These are phyloP conservation scores for Pyrgilauda ruficollis DNA, from an alignment of 2,113 vertebrate genomes.

Conservation along the genomic window DNA sequence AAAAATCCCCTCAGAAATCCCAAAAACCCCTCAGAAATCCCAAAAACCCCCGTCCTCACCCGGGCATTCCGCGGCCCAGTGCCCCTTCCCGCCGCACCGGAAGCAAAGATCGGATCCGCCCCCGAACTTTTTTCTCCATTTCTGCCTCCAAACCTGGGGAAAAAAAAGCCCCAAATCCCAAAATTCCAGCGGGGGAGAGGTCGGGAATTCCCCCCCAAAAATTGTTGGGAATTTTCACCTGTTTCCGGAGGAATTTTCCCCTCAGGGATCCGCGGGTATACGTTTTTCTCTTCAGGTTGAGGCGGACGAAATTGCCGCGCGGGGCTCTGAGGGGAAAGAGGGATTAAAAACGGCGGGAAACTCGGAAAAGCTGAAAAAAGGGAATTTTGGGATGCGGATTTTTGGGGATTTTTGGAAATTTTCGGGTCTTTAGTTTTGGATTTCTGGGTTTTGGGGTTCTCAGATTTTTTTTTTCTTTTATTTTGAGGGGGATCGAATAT, in stretches of 20 bases:
- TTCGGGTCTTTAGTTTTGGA: too few species aligned
- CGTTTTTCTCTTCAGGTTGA: not conserved
- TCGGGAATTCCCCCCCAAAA: not conserved
- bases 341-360: not conserved
- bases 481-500: too few species aligned
- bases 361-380: not conserved
- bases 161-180: not conserved
- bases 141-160: not conserved
- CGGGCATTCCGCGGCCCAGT: not conserved
- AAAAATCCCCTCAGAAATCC: too few species aligned
- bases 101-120: not conserved
- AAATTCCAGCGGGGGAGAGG: not conserved
- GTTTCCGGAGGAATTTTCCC: not conserved
- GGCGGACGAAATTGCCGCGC: not conserved
- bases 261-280: not conserved
- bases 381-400: too few species aligned
- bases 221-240: not conserved
- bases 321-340: not conserved
- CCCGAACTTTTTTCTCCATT: not conserved
- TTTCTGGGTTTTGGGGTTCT: too few species aligned
- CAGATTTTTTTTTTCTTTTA: too few species aligned
- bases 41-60: not conserved
- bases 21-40: too few species aligned
- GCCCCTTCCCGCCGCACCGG: not conserved
- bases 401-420: too few species aligned